Evolutionary conservation across 92 coral and sea anemone genomes (phyloP).

Genomic region (Epizoanthus stellaris): DNA sequence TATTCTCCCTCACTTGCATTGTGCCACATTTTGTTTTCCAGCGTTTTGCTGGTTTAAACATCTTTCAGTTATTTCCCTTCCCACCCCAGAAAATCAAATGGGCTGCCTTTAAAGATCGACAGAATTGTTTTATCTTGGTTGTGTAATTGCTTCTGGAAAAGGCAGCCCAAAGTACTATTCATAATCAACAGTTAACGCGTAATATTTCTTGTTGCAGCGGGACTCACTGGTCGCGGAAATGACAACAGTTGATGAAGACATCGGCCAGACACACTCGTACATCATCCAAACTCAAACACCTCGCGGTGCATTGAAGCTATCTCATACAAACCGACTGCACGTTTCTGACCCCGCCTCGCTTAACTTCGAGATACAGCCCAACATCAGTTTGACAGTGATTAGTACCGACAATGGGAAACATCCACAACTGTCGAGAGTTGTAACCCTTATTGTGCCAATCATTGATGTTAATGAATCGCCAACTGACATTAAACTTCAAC

Average conservation of each 20-base stretch:
- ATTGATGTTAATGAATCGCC: slow-evolving; percentile 70
- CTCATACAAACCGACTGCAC: slow-evolving; percentile 53
- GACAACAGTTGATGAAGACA: slow-evolving; percentile 68
- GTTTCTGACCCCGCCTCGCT: slow-evolving; percentile 61
- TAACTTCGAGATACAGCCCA: slow-evolving; percentile 59
- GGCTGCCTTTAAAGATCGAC: no score
- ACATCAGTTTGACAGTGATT: slow-evolving; percentile 62
- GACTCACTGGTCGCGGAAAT: slow-evolving; percentile 61
- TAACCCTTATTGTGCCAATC: slow-evolving; percentile 63
- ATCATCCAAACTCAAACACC: slow-evolving; percentile 69
- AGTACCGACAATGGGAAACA: slow-evolving; percentile 71
- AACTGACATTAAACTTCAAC: slow-evolving; percentile 53
- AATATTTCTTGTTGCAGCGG: slow-evolving; percentile 28
- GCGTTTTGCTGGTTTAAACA: no score
- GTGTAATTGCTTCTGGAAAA: no score
- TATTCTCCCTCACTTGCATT: no score
- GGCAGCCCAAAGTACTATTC: no score
- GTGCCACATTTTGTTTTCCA: no score
- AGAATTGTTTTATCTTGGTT: no score
- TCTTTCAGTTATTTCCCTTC: no score
- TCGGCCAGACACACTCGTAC: slow-evolving; percentile 68
- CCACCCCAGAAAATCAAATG: no score
- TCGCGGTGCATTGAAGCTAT: slow-evolving; percentile 50
- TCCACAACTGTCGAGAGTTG: slow-evolving; percentile 62
- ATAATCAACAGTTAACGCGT: no score